phyloP scores from a whole-genome alignment of 2,797 vertebrate genomes.

The Notamacropus eugenii region DNA sequence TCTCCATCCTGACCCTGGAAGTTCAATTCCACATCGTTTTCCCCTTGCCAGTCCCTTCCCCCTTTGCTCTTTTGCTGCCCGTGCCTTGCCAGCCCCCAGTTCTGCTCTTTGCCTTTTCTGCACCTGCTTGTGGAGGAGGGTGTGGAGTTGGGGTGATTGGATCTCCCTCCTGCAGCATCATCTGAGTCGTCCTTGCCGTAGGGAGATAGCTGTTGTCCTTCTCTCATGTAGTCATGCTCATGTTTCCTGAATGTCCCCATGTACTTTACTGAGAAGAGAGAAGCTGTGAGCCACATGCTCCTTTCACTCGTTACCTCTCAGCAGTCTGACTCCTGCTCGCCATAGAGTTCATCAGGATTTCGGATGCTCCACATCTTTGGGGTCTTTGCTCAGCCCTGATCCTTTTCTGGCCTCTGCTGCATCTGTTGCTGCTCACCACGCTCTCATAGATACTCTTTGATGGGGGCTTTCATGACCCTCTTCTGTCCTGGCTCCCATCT shows the following conservation, averaged over 20 bases:
- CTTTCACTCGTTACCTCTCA: not conserved
- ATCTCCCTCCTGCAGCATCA: not conserved
- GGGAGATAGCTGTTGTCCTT: not conserved
- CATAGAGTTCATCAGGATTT: not conserved
- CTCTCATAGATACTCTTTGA: not conserved
- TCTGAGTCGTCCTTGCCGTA: fast-evolving
- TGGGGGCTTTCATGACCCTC: not conserved
- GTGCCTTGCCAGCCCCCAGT: too few species aligned
- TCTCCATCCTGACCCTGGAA: not conserved
- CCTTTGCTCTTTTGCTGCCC: too few species aligned
- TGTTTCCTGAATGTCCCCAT: not conserved
- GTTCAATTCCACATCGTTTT: not conserved
- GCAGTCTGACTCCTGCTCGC: not conserved
- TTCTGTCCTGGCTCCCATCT: not conserved
- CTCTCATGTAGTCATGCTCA: not conserved
- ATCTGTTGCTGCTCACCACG: not conserved
- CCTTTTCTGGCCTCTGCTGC: not conserved
- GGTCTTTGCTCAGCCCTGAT: not conserved
- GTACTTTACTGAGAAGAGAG: not conserved
- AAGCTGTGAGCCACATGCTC: not conserved
- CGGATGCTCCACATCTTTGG: not conserved
- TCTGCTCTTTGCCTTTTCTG: not conserved
- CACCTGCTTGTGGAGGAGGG: not conserved
- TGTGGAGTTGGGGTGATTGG: not conserved
- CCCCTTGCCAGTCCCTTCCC: not conserved